Evolutionary conservation across 2,888 invertebrate genomes (phyloP).

Genomic region (Standfussiana lucernea): DNA sequence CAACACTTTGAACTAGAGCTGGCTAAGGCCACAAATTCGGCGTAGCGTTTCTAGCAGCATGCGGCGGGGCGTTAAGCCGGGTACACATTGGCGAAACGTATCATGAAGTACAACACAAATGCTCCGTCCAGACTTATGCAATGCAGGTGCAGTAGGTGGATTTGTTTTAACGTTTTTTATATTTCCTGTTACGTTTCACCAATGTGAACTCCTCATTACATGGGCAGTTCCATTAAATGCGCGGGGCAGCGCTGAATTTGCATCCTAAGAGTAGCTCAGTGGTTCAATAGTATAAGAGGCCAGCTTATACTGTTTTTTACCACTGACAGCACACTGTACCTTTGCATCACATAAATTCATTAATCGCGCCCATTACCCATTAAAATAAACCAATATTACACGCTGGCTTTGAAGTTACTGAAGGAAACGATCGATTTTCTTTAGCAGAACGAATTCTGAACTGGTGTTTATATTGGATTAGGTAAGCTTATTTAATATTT

Average conservation of each 20-base stretch:
- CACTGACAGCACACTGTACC: not conserved
- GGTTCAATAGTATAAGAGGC: not conserved
- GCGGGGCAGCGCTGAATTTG: not conserved
- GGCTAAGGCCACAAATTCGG: not conserved
- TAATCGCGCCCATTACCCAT: not conserved
- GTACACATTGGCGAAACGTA: not conserved
- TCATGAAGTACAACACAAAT: not conserved
- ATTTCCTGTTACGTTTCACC: not conserved
- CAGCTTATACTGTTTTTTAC: not conserved
- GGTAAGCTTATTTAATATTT: not conserved
- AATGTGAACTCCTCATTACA: not conserved
- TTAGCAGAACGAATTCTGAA: not conserved
- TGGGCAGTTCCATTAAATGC: not conserved
- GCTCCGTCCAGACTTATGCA: not conserved
- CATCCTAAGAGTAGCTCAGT: not conserved
- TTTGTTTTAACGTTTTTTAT: not conserved
- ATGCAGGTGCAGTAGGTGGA: too few species aligned
- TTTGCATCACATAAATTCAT: not conserved
- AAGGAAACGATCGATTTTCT: slow-evolving; percentile 1
- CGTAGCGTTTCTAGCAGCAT: not conserved
- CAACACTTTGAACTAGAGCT: not conserved
- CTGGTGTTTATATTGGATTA: not conserved
- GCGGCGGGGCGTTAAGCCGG: not conserved
- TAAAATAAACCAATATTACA: slow-evolving; percentile 18
- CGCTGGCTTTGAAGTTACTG: slow-evolving; percentile 14